Base-by-base conservation (phyloP, 2,113 vertebrate genomes). In the Philantomba maxwellii region DNA sequence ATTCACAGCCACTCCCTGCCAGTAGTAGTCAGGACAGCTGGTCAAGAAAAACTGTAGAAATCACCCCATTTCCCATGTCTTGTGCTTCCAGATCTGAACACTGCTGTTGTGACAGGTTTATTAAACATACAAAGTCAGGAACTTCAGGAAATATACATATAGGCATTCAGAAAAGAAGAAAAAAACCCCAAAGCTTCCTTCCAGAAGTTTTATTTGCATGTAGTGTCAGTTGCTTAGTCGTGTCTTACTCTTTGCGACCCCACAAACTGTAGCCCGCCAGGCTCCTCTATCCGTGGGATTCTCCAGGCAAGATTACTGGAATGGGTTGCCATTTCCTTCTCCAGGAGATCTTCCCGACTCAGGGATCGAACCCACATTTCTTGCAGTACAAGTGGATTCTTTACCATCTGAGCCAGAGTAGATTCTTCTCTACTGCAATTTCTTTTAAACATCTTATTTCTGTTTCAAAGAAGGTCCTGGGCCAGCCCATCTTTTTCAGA, bases 1-100 rank as follows among this genome's bases (percentile, higher is more conserved):
- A 58, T 15, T 94, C 94, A 96, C 70, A 23, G 80, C 91, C 95
- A 94, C 87, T 90, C 92, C 96, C 86, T 95, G 77, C 55, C 12
- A 9, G 53, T 15, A 81, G 43, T 9, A 12, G 10, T 66, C 84
- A 43, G 45, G 86, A 62, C 53, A 92, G 49, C 51, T 17, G 6
- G 15, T 64, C 39, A 36, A 66, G 91, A 83, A 47, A 93, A 93
- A 45, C 7, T 26, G 8, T 17, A 53, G 73, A n/a, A 92, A 83
- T 28, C 36, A 89, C 53, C 62, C 47, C 47, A 80, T 58, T 88
- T 95, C 93, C 89, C 85, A 81, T 2, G 47, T 49, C 83, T 25
- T 64, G 45, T 39, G n/a, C 53, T 53, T 36, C 4, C 51, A 91
- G 33, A 43, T 53, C 33, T 21, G 45, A 85, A 80, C 11, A 58